Evolutionary conservation across 2,888 invertebrate species (phyloP), one percentile per base, ranked within the genome.

Genomic region (Euplexia lucipara): DNA sequence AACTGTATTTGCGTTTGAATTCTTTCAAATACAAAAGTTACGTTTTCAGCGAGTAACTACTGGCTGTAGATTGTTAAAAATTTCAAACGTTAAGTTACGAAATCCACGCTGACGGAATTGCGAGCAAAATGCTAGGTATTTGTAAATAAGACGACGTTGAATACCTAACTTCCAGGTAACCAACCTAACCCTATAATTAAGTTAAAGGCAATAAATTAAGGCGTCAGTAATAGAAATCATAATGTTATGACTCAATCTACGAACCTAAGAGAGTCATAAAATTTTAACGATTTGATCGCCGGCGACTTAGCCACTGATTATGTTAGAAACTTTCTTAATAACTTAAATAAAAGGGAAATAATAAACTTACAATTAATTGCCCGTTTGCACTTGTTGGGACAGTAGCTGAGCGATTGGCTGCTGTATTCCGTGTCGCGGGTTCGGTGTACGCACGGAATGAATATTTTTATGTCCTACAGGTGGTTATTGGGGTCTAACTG

Each of bases 261-360:
- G 7, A 16, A 48, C 12, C 7, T 32, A 6, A 39, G 30, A 18
- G 30, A 48, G 45, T 70, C 70, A 52, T 70, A n/a, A 73, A 70
- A 66, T 2, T 70, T 73, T 73, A 35, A 70, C 48, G 57, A 66
- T 35, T 73, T 35, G 8, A 44, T 58, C 49, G n/a, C 26, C 16
- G 9, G n/a, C 47, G 9, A n/a, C 30, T 10, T 7, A 16, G n/a
- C 54, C 26, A 62, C 9, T 35, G 32, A 32, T 30, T 35, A 34
- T 20, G 9, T 48, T 32, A 51, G 30, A 41, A 41, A 51, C 20
- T 54, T 44, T 44, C n/a, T 14, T 5, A 8, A 18, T 12, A 14
- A 34, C 9, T 18, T 44, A 44, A n/a, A 12, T 34, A 7, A 26
- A n/a, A 18, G 30, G 9, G 1, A 30, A 37, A 30, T 26, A 41